These are phyloP conservation scores for Papilio dardanus DNA, from an alignment of 1,140 invertebrate species.

Conservation along the genomic window DNA sequence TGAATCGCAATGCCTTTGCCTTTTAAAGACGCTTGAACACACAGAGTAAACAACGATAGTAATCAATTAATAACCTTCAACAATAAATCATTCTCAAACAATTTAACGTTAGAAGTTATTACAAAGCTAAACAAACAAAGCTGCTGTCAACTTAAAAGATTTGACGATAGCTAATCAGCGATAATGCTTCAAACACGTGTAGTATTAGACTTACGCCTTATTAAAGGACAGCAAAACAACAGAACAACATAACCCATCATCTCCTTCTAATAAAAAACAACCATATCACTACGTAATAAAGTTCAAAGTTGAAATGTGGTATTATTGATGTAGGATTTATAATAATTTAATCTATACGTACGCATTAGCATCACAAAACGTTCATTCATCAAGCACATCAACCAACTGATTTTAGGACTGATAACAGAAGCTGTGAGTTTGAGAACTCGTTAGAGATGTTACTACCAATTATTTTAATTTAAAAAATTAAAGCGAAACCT, in stretches of 20 bases:
- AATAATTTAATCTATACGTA: conserved; percentile 56
- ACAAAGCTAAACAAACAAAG: too few relatives aligned
- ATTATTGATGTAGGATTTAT: conserved; percentile 48
- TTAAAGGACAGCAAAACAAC: neutral
- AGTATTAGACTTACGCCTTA: conserved; percentile 47
- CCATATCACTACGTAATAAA: neutral
- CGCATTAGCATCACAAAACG: conserved; percentile 75
- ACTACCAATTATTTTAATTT: too few relatives aligned
- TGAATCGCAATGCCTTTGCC: too few relatives aligned
- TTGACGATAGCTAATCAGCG: conserved; percentile 65
- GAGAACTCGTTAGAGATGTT: conserved; percentile 53
- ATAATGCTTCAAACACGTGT: conserved; percentile 68
- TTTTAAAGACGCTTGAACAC: too few relatives aligned
- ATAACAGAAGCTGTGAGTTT: conserved; percentile 53
- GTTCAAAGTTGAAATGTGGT: conserved; percentile 18
- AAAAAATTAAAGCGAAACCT: too few relatives aligned
- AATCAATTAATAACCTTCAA: conserved; percentile 43
- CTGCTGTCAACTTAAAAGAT: conserved; percentile 40
- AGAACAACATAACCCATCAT: neutral
- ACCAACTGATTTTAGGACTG: conserved; percentile 59
- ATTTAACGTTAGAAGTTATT: conserved; percentile 48
- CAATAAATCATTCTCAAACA: conserved; percentile 72
- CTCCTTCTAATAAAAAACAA: neutral
- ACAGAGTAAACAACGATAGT: too few relatives aligned
- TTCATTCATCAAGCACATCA: conserved; percentile 74